Conservation (phyloP, 1,140 invertebrate species). For the Rhizoglyphus robini region DNA sequence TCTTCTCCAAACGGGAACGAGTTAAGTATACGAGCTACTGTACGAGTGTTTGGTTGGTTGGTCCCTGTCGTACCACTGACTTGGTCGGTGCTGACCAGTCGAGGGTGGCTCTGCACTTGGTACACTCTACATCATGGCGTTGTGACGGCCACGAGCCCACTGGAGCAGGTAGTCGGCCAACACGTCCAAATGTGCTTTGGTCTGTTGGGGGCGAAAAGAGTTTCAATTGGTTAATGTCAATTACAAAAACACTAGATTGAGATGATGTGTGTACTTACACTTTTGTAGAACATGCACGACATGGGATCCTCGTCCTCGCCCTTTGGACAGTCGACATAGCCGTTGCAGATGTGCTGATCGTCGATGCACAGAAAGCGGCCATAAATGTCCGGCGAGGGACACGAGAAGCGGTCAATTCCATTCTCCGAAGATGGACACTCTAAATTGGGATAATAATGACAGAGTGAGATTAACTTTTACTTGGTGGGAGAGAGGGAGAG, state of each 20-base stretch:
- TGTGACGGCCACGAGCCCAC: constrained; percentile 66
- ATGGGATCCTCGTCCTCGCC: constrained; percentile 80
- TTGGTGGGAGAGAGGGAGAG: neutral
- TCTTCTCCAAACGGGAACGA: no score
- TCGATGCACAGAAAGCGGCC: constrained; percentile 87
- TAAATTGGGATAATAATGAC: constrained; percentile 31
- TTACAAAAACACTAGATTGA: neutral
- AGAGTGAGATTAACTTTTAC: neutral
- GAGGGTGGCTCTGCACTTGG: no score
- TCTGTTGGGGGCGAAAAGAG: constrained; percentile 45
- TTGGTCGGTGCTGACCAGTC: no score
- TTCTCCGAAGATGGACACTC: constrained; percentile 83
- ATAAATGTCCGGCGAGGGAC: constrained; percentile 72
- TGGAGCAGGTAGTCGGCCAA: constrained; percentile 76
- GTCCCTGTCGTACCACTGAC: no score
- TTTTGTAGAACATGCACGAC: constrained; percentile 94
- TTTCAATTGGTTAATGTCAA: neutral
- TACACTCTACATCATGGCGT: neutral
- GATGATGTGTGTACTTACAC: constrained; percentile 49
- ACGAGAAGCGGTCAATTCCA: constrained; percentile 84
- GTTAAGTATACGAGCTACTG: no score
- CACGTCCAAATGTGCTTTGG: constrained; percentile 82
- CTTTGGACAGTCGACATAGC: constrained; percentile 80
- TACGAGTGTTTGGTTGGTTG: no score
- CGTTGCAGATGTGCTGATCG: constrained; percentile 85